Percentiles rank a stretch among this genome's conserved stretches.
Evolutionary conservation across 2,113 vertebrate species (phyloP).

Genomic region (Lepus americanus): DNA sequence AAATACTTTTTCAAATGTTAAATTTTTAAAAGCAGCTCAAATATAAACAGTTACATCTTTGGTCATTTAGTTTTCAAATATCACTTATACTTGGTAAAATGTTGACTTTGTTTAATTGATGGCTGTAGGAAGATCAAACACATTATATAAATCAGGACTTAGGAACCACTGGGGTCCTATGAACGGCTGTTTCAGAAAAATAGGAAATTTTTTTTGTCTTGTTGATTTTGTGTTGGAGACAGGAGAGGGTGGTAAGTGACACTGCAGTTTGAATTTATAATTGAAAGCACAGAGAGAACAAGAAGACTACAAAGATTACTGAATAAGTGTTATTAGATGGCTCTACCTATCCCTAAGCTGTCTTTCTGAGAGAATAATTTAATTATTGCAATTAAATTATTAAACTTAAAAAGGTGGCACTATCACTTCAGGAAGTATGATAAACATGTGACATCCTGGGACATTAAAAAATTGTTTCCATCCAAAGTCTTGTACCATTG

Average conservation of each 20-base stretch:
- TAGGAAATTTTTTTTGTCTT: not conserved
- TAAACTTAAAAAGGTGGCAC: not conserved
- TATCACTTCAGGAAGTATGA: not conserved
- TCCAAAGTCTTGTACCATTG: not conserved
- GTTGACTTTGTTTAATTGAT: not conserved
- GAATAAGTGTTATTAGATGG: not conserved
- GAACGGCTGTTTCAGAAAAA: not conserved
- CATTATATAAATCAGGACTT: not conserved
- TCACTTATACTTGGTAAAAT: conserved; percentile 42
- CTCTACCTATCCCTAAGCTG: not conserved
- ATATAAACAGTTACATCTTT: conserved; percentile 25
- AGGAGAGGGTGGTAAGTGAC: not conserved
- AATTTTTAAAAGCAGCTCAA: conserved; percentile 2
- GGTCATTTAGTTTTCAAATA: not conserved
- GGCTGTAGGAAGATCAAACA: not conserved
- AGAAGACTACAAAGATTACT: not conserved
- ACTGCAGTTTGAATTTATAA: conserved; percentile 6
- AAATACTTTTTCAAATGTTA: no score
- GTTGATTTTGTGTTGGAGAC: conserved; percentile 1
- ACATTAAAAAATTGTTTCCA: not conserved
- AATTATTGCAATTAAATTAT: not conserved
- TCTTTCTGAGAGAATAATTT: not conserved
- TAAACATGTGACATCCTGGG: not conserved
- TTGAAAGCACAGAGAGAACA: conserved; percentile 35
- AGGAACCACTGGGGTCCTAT: not conserved